Evolutionary conservation across 2,888 invertebrate genomes (phyloP).

Genomic region (Cephus nigrinus): DNA sequence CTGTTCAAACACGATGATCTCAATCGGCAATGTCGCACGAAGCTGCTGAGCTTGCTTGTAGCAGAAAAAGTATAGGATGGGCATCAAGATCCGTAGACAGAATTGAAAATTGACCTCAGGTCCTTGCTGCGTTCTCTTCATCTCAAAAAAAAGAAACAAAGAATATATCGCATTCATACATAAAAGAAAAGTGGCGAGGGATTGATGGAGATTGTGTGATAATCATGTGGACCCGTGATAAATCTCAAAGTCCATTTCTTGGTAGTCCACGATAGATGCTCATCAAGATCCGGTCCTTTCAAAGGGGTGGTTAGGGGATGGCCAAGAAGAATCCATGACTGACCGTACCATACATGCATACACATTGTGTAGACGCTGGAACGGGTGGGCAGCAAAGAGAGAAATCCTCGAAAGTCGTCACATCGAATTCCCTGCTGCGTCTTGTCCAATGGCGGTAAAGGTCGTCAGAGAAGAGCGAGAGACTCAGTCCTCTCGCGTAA

Average conservation of each 20-base stretch:
- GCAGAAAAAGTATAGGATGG: background rate
- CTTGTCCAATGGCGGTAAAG: background rate
- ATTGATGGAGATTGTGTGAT: constrained; percentile 25
- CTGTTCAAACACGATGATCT: background rate
- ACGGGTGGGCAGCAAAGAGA: background rate
- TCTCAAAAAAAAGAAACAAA: background rate
- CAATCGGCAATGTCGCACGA: background rate
- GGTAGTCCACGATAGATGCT: background rate
- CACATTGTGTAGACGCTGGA: background rate
- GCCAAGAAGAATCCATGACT: background rate
- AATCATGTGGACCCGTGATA: constrained; percentile 14
- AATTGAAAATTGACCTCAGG: background rate
- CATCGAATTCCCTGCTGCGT: background rate
- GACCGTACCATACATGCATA: background rate
- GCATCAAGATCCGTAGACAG: background rate
- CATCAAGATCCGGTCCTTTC: background rate
- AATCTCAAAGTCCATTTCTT: constrained; percentile 5
- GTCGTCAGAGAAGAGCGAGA: background rate
- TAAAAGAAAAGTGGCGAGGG: background rate
- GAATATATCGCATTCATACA: background rate
- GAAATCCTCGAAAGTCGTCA: background rate
- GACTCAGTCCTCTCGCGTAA: background rate
- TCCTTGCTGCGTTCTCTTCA: background rate
- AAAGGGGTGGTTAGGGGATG: background rate
- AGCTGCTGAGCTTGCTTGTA: background rate